phyloP scores from a whole-genome alignment of 2,797 vertebrate genomes.

The Coendou prehensilis region DNA sequence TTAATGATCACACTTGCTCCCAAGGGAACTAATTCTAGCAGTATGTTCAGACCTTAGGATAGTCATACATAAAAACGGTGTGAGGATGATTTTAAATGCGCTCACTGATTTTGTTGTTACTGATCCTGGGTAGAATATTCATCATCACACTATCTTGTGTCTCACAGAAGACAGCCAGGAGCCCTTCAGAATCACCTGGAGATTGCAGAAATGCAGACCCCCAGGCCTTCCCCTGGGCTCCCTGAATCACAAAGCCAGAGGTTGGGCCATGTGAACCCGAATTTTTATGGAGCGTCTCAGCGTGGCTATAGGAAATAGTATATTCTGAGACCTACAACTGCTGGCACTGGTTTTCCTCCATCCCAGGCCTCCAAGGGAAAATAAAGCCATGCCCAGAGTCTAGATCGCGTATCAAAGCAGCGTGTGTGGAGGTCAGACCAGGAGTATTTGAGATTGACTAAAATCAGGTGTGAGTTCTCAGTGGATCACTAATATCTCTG shows the following conservation, averaged over 20 bases:
- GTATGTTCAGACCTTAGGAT: background rate
- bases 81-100: background rate
- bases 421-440: background rate
- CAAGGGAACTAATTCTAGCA: conserved; percentile 62
- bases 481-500: background rate
- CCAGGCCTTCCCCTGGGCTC: background rate
- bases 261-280: too few relatives aligned
- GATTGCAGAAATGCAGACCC: background rate
- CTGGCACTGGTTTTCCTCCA: background rate
- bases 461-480: background rate
- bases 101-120: background rate
- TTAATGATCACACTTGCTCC: conserved; percentile 48
- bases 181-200: background rate
- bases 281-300: background rate
- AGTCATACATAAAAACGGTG: background rate
- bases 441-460: background rate
- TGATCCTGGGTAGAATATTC: background rate
- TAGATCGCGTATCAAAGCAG: background rate
- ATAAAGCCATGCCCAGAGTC: background rate
- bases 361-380: background rate
- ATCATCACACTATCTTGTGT: background rate
- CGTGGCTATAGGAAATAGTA: background rate
- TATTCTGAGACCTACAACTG: background rate
- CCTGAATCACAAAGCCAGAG: background rate
- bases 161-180: background rate